Evolutionary conservation across 2,113 vertebrate genomes (phyloP).

Genomic region (Nycticebus coucang): DNA sequence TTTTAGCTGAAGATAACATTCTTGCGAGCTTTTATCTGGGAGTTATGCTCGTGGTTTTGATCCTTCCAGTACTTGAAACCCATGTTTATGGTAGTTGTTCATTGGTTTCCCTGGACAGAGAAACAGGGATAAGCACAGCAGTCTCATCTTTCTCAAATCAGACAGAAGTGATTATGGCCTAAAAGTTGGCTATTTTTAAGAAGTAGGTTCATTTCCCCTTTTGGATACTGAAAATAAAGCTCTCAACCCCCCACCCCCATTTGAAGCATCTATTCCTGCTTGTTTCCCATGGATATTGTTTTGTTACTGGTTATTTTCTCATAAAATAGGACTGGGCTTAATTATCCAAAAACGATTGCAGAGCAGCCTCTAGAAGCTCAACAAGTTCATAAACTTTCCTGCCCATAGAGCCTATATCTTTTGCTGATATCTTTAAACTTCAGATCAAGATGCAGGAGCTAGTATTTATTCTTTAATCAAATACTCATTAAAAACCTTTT

Average conservation of each 20-base stretch:
- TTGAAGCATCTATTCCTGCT: slow-evolving; percentile 22
- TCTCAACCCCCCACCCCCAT: neutral
- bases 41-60: slow-evolving; percentile 48
- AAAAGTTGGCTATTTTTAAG: slow-evolving; percentile 63
- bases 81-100: slow-evolving; percentile 61
- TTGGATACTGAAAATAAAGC: slow-evolving; percentile 50
- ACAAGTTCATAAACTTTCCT: neutral
- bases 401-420: neutral
- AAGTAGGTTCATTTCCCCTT: slow-evolving; percentile 55
- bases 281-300: slow-evolving; percentile 5
- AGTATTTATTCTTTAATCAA: slow-evolving; percentile 6
- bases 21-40: slow-evolving; percentile 63
- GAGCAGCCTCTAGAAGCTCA: slow-evolving; percentile 29
- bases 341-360: slow-evolving; percentile 41
- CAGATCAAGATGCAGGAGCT: neutral
- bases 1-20: slow-evolving; percentile 66
- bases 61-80: slow-evolving; percentile 52
- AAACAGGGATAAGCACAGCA: neutral
- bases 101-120: slow-evolving; percentile 65
- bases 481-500: neutral
- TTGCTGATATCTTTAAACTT: slow-evolving; percentile 25
- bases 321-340: slow-evolving; percentile 47
- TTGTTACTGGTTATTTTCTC: slow-evolving; percentile 52
- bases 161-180: slow-evolving; percentile 71
- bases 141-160: slow-evolving; percentile 70